Evolutionary conservation across 2,888 invertebrate genomes (phyloP).

Genomic region (Cylindroiulus punctatus): DNA sequence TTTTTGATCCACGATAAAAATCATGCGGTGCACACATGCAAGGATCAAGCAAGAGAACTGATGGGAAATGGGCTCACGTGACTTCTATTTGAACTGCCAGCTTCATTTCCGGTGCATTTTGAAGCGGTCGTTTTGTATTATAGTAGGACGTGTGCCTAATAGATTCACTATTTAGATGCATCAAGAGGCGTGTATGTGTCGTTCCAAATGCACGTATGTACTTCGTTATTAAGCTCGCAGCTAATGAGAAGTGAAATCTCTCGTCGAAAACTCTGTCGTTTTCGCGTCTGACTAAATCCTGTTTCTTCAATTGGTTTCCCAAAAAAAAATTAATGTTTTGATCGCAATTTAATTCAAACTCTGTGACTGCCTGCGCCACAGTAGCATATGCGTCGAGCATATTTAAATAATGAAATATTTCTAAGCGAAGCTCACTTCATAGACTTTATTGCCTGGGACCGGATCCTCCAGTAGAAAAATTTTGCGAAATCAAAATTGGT

Average conservation of each 20-base stretch:
- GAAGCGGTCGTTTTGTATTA: neutral
- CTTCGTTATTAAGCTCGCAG: neutral
- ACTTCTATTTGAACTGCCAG: constrained; percentile 22
- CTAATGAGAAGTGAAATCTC: constrained; percentile 45
- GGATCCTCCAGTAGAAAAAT: no score
- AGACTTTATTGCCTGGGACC: no score
- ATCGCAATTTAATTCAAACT: neutral
- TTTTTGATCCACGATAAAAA: neutral
- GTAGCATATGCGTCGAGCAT: no score
- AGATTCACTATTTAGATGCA: constrained; percentile 25
- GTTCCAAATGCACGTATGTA: neutral
- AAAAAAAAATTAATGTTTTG: neutral
- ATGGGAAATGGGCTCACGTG: neutral
- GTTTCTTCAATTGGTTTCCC: constrained; percentile 1
- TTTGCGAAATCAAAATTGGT: no score
- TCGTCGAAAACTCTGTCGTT: neutral
- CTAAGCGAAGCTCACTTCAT: no score
- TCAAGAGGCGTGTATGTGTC: constrained; percentile 1
- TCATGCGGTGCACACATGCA: constrained; percentile 1
- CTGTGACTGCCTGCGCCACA: neutral
- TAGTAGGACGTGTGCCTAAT: constrained; percentile 33
- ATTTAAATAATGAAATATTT: no score
- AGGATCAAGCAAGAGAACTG: neutral
- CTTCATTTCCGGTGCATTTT: constrained; percentile 47
- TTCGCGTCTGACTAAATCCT: neutral